These are phyloP conservation scores for Ferdinandea cuprea DNA, from an alignment of 2,888 invertebrate genomes.

Conservation along the genomic window DNA sequence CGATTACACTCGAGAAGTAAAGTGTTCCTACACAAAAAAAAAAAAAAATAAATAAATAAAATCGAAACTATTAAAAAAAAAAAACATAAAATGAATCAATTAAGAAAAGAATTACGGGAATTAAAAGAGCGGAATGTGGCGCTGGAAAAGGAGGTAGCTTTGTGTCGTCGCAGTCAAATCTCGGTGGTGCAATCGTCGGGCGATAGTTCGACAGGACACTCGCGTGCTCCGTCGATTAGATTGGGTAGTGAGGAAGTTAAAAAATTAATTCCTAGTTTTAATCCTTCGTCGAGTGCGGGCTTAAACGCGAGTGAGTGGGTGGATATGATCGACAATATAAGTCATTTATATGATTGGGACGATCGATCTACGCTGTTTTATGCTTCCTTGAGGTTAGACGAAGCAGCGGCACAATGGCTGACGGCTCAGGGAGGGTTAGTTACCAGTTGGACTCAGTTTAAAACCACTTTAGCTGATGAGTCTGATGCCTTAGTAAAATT, in stretches of 20 bases:
- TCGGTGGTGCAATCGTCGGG: background rate
- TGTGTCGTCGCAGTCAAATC: background rate
- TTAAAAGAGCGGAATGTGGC: background rate
- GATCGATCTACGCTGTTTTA: conserved; percentile 8
- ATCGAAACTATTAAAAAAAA: too few species aligned
- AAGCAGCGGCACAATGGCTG: conserved; percentile 1
- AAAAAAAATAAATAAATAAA: too few species aligned
- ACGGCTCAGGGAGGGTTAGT: conserved; percentile 6
- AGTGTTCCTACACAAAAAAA: too few species aligned
- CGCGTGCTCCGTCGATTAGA: background rate
- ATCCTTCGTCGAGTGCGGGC: conserved; percentile 1
- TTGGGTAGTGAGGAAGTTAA: conserved; percentile 17
- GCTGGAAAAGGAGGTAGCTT: background rate
- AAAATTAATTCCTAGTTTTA: conserved; percentile 6
- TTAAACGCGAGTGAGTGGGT: conserved; percentile 21
- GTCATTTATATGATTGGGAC: conserved; percentile 15
- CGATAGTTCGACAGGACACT: background rate
- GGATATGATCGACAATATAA: background rate
- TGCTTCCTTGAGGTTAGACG: conserved; percentile 12
- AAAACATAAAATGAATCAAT: background rate
- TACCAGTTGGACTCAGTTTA: conserved; percentile 17
- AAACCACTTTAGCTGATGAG: conserved; percentile 14
- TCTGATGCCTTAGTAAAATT: background rate
- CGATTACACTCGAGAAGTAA: too few species aligned
- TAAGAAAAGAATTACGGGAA: background rate